A percentile compares a stretch with the other conserved stretches of the same genome.
Conservation (phyloP, 2,888 invertebrate species). For the Eupeodes latifasciatus region DNA sequence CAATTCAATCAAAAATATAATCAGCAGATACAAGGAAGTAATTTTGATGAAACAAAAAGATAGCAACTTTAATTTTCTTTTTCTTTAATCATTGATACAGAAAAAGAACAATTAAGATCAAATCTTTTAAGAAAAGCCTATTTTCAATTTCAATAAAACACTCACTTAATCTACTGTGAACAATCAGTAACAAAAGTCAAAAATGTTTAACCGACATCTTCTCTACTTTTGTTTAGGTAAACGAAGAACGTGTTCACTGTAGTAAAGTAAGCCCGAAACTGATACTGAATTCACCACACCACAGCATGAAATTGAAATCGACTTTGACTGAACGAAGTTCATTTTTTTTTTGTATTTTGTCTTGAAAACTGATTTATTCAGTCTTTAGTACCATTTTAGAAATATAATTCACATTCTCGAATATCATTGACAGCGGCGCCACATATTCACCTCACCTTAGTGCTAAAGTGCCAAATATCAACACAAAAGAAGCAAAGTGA, state of each 20-base stretch:
- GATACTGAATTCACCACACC: slow-evolving; percentile 70
- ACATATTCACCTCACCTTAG: neutral
- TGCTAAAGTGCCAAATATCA: slow-evolving; percentile 19
- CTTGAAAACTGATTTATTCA: neutral
- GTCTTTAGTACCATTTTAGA: slow-evolving; percentile 21
- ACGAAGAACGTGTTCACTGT: slow-evolving; percentile 48
- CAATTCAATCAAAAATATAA: slow-evolving; percentile 25
- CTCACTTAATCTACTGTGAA: slow-evolving; percentile 40
- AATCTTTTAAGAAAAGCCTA: neutral
- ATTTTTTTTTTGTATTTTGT: neutral
- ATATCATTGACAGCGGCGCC: neutral
- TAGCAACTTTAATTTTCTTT: neutral
- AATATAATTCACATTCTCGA: slow-evolving; percentile 23
- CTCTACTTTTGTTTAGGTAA: slow-evolving; percentile 17
- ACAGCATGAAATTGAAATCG: slow-evolving; percentile 49
- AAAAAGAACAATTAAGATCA: neutral
- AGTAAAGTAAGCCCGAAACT: slow-evolving; percentile 67
- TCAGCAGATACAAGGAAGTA: slow-evolving; percentile 18
- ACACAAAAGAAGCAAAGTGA: slow-evolving; percentile 7
- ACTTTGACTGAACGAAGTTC: slow-evolving; percentile 51
- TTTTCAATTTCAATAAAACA: slow-evolving; percentile 8
- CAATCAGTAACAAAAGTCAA: slow-evolving; percentile 37
- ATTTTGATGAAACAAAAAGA: neutral
- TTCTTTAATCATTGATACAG: slow-evolving; percentile 21
- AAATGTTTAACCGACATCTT: slow-evolving; percentile 52